phyloP scores from a whole-genome alignment of 2,113 vertebrate species.

The Chamaetylas fuelleborni region DNA sequence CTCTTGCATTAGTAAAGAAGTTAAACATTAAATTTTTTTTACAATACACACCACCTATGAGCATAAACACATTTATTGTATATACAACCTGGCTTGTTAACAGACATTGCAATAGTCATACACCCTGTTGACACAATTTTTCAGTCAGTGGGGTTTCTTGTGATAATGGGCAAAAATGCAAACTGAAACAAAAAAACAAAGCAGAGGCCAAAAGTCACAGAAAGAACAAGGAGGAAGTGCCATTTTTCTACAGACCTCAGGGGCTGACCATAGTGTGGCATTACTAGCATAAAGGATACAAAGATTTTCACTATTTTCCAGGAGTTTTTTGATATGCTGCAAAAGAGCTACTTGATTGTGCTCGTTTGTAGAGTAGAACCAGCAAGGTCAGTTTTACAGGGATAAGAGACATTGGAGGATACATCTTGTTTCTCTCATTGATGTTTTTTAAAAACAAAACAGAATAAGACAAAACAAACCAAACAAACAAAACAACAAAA shows the following conservation, averaged over 20 bases:
- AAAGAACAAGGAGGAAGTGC: not conserved
- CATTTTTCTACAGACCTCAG: not conserved
- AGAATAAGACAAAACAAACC: too few relatives aligned
- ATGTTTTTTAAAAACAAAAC: not conserved
- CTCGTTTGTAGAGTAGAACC: not conserved
- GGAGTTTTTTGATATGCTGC: not conserved
- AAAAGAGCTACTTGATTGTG: not conserved
- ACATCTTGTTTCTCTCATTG: not conserved
- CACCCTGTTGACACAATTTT: constrained; percentile 33
- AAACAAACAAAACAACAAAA: not conserved
- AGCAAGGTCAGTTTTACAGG: not conserved
- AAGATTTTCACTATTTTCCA: not conserved
- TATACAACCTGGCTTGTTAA: constrained; percentile 7
- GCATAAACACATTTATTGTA: not conserved
- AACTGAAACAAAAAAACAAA: not conserved
- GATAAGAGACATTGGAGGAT: not conserved
- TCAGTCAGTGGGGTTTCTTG: constrained; percentile 42
- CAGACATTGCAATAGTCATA: not conserved
- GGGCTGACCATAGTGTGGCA: not conserved
- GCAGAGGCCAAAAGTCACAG: not conserved
- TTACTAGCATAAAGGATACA: not conserved
- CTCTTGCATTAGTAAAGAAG: not conserved
- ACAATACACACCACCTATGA: not conserved
- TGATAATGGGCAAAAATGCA: constrained; percentile 28
- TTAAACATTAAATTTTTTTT: not conserved